These are phyloP conservation scores for Petrocephalus microphthalmus DNA, from an alignment of 2,113 vertebrate species.

Conservation along the genomic window DNA sequence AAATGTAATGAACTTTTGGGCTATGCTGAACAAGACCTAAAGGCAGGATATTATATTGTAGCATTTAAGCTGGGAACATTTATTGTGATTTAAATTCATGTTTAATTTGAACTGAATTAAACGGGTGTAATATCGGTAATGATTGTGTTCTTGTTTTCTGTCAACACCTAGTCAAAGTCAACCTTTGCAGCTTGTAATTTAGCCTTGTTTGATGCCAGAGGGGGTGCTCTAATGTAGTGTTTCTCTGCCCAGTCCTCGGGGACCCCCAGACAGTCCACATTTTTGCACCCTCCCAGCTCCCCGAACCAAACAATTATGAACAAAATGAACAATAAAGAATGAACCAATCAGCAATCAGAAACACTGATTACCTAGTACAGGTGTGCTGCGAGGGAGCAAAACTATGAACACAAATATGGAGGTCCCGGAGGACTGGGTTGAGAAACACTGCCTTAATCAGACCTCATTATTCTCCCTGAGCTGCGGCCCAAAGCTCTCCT, in stretches of 20 bases:
- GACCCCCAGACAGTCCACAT: neutral
- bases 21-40: neutral
- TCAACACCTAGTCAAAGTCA: neutral
- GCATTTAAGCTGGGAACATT: neutral
- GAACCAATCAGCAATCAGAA: no score
- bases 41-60: neutral
- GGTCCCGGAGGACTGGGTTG: neutral
- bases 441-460: neutral
- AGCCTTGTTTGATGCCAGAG: neutral
- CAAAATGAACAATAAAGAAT: neutral
- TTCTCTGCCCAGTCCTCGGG: neutral
- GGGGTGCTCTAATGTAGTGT: neutral
- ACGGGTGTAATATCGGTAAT: neutral
- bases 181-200: neutral
- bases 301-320: neutral
- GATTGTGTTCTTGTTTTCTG: neutral
- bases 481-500: neutral
- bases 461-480: conserved; percentile 30
- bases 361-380: no score
- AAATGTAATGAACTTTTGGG: neutral
- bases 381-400: no score
- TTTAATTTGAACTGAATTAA: no score
- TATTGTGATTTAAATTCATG: no score
- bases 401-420: neutral
- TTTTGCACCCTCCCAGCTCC: neutral